Evolutionary conservation across 2,797 vertebrate species (phyloP), one percentile per base, ranked within the genome.

Genomic region (Morelia viridis): DNA sequence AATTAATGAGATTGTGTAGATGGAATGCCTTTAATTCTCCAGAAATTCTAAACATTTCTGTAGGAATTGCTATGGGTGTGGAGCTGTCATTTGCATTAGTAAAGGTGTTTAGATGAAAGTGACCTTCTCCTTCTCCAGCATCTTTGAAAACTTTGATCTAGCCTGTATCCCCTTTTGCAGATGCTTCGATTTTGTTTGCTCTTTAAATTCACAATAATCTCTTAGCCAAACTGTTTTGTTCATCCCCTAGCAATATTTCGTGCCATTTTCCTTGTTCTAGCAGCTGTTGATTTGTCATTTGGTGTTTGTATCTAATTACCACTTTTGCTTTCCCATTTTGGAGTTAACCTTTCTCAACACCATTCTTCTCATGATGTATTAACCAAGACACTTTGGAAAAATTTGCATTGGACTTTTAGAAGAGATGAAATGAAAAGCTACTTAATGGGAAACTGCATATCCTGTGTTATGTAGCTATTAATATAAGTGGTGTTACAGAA

Each of bases 401-500:
- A 58, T 93, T 96, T 96, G 93, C 93, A 93, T 94, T 90, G 93
- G 92, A 91, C 87, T 62, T 91, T 92, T 92, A 94, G 91, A 93
- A 83, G 0, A 0, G 90, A 94, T 89, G 91, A 95, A 94, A 94
- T 91, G 26, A 88, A 95, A 80, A 93, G 87, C 86, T 86, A 88
- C 56, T 94, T 97, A 96, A 96, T 92, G 87, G 95, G 46, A 96
- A 95, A 24, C 76, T 91, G 85, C 71, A 65, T 88, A 85, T 88
- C 89, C 87, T 46, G 31, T 26, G 9, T 64, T 90, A 93, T 65
- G 76, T 95, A 94, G 95, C 95, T 94, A 94, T 95, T 96, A 96
- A 97, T 96, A 92, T 85, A 95, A 95, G 90, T 93, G 89, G 92
- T 93, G 94, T 92, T 95, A 93, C 56, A 17, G 94, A 94, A 96